Conservation (phyloP, 2,797 vertebrate genomes). For the Mallotus villosus region DNA sequence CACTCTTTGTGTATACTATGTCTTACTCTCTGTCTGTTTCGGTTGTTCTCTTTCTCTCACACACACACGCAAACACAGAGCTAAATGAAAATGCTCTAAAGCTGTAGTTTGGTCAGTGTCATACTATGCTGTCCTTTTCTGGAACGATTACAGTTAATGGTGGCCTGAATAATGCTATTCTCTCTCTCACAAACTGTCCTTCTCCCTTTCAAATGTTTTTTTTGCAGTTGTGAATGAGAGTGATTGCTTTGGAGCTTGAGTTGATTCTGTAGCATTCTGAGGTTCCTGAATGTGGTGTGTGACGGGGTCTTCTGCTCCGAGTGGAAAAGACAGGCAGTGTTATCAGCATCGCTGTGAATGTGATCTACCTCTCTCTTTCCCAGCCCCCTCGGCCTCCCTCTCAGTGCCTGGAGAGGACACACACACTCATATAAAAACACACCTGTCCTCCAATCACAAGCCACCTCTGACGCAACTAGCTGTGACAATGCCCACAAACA, state of each 20-base stretch:
- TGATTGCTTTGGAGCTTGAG: too few relatives aligned
- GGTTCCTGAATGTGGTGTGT: too few relatives aligned
- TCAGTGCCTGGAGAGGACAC: slow-evolving; percentile 21
- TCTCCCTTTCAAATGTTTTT: slow-evolving; percentile 48
- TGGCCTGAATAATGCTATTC: not conserved
- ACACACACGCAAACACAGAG: slow-evolving; percentile 21
- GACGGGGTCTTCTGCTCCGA: too few relatives aligned
- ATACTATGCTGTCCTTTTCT: slow-evolving; percentile 59
- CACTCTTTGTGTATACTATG: too few relatives aligned
- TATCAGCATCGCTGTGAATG: too few relatives aligned
- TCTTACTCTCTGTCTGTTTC: not conserved
- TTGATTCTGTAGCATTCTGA: too few relatives aligned
- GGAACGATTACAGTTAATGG: slow-evolving; percentile 44
- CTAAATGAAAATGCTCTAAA: slow-evolving; percentile 47
- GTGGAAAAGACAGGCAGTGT: too few relatives aligned
- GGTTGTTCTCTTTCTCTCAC: not conserved
- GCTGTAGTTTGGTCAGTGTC: slow-evolving; percentile 45
- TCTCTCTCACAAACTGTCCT: slow-evolving; percentile 44
- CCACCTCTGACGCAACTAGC: not conserved
- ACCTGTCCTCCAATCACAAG: not conserved
- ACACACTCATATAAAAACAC: not conserved
- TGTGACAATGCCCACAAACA: not conserved
- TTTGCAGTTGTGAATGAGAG: too few relatives aligned
- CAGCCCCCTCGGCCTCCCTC: slow-evolving; percentile 26
- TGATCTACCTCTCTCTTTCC: slow-evolving; percentile 11